phyloP scores from a whole-genome alignment of 2,797 vertebrate genomes.

The Dallia pectoralis region DNA sequence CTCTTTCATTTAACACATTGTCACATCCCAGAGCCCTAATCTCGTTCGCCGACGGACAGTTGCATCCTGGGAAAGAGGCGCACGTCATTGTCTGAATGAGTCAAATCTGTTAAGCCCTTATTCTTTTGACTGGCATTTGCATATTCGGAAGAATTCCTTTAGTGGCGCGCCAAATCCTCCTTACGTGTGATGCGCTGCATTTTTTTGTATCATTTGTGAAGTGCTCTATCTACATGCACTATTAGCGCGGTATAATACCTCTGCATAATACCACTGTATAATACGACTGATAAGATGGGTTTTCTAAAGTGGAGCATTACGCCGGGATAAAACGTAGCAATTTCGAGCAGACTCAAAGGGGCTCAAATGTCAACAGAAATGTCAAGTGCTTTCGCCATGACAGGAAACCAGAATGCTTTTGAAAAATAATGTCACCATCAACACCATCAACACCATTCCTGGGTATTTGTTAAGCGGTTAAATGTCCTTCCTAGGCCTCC shows the following conservation, averaged over 20 bases:
- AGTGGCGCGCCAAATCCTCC: conserved; percentile 83
- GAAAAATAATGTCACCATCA: conserved; percentile 46
- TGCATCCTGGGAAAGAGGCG: conserved; percentile 67
- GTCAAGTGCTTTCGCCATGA: conserved; percentile 70
- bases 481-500: conserved; percentile 35
- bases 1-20: conserved; percentile 79
- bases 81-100: conserved; percentile 77
- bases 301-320: conserved; percentile 78
- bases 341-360: conserved; percentile 77
- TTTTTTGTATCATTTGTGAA: conserved; percentile 86
- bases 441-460: conserved; percentile 43
- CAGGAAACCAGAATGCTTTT: conserved; percentile 37
- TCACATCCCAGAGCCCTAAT: conserved; percentile 82
- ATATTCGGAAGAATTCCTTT: conserved; percentile 89
- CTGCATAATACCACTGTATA: conserved; percentile 78
- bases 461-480: conserved; percentile 28
- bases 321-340: conserved; percentile 75
- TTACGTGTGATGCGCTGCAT: conserved; percentile 80
- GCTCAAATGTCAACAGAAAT: conserved; percentile 79
- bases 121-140: conserved; percentile 82
- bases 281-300: conserved; percentile 81
- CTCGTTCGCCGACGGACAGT: conserved; percentile 75
- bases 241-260: conserved; percentile 77
- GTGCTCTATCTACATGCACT: conserved; percentile 82
- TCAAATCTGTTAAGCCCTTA: conserved; percentile 82